Evolutionary conservation across 2,797 vertebrate species (phyloP).

Genomic region (Fistularia tabacaria): DNA sequence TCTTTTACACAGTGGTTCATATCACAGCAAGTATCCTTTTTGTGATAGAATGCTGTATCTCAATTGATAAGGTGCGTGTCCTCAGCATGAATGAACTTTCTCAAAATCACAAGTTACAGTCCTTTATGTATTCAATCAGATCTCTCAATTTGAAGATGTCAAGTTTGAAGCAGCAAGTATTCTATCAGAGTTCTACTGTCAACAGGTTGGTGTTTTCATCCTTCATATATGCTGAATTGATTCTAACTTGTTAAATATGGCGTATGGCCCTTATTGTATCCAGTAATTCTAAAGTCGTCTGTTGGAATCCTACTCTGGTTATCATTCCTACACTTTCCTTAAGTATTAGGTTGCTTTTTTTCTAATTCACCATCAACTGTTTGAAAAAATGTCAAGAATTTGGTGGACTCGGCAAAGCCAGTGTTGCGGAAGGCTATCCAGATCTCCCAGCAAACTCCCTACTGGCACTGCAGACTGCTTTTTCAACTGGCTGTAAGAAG

Average conservation of each 20-base stretch:
- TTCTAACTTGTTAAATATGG: not conserved
- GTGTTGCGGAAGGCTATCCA: conserved; percentile 96
- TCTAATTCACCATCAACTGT: not conserved
- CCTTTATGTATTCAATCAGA: too few species aligned
- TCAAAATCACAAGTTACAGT: too few species aligned
- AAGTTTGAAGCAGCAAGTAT: conserved; percentile 99
- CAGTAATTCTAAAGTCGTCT: too few species aligned
- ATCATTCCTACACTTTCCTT: too few species aligned
- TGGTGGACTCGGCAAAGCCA: conserved; percentile 96
- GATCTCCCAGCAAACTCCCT: conserved; percentile 97
- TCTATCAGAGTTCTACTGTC: conserved; percentile 94
- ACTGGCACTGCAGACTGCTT: conserved; percentile 97
- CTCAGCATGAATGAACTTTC: too few species aligned
- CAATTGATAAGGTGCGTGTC: too few species aligned
- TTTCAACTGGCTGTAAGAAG: conserved; percentile 92
- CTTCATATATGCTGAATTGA: not conserved
- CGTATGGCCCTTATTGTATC: too few species aligned
- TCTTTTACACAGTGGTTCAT: conserved; percentile 74
- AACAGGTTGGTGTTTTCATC: conserved; percentile 82
- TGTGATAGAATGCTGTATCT: too few species aligned
- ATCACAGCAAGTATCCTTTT: conserved; percentile 78
- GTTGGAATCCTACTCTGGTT: too few species aligned
- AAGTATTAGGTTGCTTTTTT: too few species aligned
- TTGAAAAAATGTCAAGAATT: conserved; percentile 78
- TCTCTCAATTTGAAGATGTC: conserved; percentile 94